These are phyloP conservation scores for Melieria omissa DNA, from an alignment of 2,888 invertebrate species.

Conservation along the genomic window DNA sequence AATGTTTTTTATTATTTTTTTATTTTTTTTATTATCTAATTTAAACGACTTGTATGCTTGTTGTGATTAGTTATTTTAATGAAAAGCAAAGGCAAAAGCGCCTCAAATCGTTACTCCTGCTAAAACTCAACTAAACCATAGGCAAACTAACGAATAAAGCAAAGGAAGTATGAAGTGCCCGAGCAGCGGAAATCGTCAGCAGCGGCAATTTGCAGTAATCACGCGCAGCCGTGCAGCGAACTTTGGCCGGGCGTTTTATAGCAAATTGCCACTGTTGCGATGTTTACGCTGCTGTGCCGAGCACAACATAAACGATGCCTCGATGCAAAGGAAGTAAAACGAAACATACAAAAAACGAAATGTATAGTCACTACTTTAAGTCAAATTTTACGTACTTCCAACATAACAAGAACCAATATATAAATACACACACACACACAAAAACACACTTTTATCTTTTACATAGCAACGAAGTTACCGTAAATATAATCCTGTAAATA, in stretches of 20 bases:
- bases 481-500: slow-evolving; percentile 23
- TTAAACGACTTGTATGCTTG: slow-evolving; percentile 48
- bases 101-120: slow-evolving; percentile 28
- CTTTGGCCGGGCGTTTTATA: slow-evolving; percentile 37
- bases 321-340: slow-evolving; percentile 32
- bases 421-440: slow-evolving; percentile 31
- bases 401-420: slow-evolving; percentile 11
- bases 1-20: slow-evolving; percentile 39
- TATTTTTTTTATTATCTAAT: slow-evolving; percentile 24
- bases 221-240: slow-evolving; percentile 21
- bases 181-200: background rate
- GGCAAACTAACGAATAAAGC: slow-evolving; percentile 47
- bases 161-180: slow-evolving; percentile 43
- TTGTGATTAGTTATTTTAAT: slow-evolving; percentile 59
- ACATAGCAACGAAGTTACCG: background rate
- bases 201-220: background rate
- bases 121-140: slow-evolving; percentile 45
- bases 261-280: background rate
- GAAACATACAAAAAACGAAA: slow-evolving; percentile 46
- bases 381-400: slow-evolving; percentile 50
- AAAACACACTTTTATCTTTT: slow-evolving; percentile 22
- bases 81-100: slow-evolving; percentile 39
- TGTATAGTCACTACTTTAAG: slow-evolving; percentile 68
- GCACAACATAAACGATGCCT: slow-evolving; percentile 8
- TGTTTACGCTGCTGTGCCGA: background rate